Evolutionary conservation across 2,888 invertebrate genomes (phyloP).

Genomic region (Carterocephalus palaemon): DNA sequence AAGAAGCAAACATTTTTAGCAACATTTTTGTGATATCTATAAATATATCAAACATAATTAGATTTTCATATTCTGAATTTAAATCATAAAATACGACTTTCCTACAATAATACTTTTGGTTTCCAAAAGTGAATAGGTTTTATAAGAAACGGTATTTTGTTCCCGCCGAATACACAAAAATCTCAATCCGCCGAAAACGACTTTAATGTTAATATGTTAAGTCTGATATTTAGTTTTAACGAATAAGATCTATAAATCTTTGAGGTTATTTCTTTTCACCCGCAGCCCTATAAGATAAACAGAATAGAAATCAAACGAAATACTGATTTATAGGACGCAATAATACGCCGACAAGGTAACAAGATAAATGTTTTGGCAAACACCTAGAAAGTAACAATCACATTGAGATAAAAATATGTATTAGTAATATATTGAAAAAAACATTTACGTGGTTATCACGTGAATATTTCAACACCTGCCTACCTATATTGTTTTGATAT

Average conservation of each 20-base stretch:
- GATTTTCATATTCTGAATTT: too few species aligned
- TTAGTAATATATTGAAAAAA: too few species aligned
- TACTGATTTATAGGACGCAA: conserved; percentile 17
- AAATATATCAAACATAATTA: too few species aligned
- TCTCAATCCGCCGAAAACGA: not conserved
- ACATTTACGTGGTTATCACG: too few species aligned
- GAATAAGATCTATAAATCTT: conserved; percentile 12
- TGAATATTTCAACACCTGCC: too few species aligned
- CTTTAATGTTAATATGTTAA: not conserved
- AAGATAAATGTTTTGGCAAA: conserved; percentile 14
- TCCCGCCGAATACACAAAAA: not conserved
- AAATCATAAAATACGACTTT: too few species aligned
- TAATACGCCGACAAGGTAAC: conserved; percentile 7
- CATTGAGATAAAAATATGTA: not conserved
- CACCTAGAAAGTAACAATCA: not conserved
- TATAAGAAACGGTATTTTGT: too few species aligned
- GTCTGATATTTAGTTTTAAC: not conserved
- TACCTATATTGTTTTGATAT: too few species aligned
- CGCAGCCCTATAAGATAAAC: conserved; percentile 13
- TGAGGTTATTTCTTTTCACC: conserved; percentile 14
- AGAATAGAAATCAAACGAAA: conserved; percentile 17
- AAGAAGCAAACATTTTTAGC: too few species aligned
- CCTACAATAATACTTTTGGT: too few species aligned
- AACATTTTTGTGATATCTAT: too few species aligned
- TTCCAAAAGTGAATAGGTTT: too few species aligned